Percentiles rank a stretch among this genome's conserved stretches.
These are phyloP conservation scores for Oreochromis grahami DNA, from an alignment of 2,797 vertebrate species.

Conservation along the genomic window DNA sequence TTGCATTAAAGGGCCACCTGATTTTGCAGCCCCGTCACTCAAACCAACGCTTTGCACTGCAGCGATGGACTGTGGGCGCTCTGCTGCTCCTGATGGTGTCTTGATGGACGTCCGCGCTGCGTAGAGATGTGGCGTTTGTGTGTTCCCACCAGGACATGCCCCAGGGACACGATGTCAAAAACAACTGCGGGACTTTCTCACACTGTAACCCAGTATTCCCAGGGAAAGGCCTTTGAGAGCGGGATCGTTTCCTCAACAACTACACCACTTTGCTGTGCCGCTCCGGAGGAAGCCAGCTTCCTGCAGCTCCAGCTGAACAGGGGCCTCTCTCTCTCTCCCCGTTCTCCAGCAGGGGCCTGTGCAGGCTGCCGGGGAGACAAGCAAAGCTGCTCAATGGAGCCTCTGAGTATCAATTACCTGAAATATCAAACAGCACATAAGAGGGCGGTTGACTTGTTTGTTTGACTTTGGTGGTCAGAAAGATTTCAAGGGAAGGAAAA, in stretches of 20 bases:
- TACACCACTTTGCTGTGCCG: conserved; percentile 60
- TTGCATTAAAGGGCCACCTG: conserved; percentile 34
- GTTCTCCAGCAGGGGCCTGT: conserved; percentile 24
- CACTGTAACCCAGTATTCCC: conserved; percentile 81
- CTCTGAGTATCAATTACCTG: conserved; percentile 72
- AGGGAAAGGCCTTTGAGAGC: conserved; percentile 65
- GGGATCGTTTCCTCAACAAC: conserved; percentile 71
- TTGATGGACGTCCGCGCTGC: not conserved
- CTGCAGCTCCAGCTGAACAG: conserved; percentile 51
- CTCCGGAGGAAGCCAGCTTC: conserved; percentile 49
- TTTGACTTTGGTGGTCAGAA: conserved; percentile 63
- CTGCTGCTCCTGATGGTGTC: not conserved
- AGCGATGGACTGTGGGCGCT: not conserved
- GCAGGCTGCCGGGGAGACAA: conserved; percentile 17
- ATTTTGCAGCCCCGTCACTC: not conserved
- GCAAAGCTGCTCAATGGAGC: conserved; percentile 54
- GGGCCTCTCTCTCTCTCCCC: conserved; percentile 29
- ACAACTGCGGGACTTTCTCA: conserved; percentile 71
- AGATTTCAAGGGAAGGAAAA: conserved; percentile 23
- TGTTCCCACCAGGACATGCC: conserved; percentile 35
- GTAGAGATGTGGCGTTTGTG: conserved; percentile 36
- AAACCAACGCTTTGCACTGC: not conserved
- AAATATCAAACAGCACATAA: conserved; percentile 72
- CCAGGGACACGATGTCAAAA: conserved; percentile 40
- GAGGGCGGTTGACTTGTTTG: conserved; percentile 68